A percentile compares a stretch with the other conserved stretches of the same genome.
These are phyloP conservation scores for Hippolais icterina DNA, from an alignment of 2,113 vertebrate genomes.

Conservation along the genomic window DNA sequence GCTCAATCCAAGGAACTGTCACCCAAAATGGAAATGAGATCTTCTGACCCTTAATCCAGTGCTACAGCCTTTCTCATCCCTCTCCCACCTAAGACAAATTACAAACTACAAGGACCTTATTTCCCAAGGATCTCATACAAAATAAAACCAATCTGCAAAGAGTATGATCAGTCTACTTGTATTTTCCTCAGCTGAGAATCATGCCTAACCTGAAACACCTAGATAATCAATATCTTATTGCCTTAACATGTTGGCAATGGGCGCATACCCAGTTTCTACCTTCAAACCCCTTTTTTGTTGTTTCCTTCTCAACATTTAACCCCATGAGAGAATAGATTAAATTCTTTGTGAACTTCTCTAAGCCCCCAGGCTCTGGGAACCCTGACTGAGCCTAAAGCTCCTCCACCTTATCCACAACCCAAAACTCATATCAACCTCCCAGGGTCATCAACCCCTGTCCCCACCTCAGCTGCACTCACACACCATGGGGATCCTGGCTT, in stretches of 20 bases:
- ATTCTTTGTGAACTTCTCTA: background rate
- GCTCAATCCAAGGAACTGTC: background rate
- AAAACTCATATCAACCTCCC: background rate
- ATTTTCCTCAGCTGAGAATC: background rate
- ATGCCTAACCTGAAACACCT: background rate
- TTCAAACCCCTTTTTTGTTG: background rate
- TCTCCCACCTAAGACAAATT: background rate
- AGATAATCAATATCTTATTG: background rate
- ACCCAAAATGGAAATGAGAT: background rate
- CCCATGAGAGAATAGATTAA: background rate
- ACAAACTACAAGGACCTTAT: background rate
- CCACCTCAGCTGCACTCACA: background rate
- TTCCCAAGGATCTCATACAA: background rate
- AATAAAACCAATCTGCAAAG: background rate
- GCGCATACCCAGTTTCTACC: background rate
- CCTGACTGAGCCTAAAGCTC: background rate
- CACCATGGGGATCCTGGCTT: background rate
- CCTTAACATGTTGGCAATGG: background rate
- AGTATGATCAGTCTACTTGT: background rate
- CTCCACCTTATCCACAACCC: rapidly evolving
- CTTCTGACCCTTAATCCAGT: background rate
- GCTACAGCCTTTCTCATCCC: background rate
- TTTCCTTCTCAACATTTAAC: background rate
- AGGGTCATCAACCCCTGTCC: rapidly evolving
- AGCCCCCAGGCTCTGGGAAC: background rate